Evolutionary conservation across 2,888 invertebrate genomes (phyloP), one percentile per base, ranked within the genome.

Genomic region (Sesia bembeciformis): DNA sequence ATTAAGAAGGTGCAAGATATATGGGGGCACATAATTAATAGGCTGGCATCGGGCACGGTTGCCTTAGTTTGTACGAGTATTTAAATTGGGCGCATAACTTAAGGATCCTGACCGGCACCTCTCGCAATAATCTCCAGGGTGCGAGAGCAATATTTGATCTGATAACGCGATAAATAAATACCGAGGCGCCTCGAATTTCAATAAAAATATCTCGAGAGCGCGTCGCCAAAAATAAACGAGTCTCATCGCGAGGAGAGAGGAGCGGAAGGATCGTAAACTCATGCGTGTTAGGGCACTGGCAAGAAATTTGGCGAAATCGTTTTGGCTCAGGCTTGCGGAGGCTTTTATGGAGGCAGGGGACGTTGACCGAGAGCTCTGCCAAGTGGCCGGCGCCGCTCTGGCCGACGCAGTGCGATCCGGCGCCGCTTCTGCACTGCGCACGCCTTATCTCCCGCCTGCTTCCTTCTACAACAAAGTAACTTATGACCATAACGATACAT

Each of bases 301-400:
- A 84, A 81, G 86, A 81, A 82, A 81, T 85, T 87, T 81, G 83
- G 81, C 74, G 76, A 84, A 89, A 89, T 88, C 87, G 87, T 86
- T 87, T 88, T 88, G 89, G 89, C 74, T 72, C 70, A 63, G 66
- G 70, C 62, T 69, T 78, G 74, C 70, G 72, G 72, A 86, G 86
- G 85, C 85, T 84, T 86, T 88, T 86, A 86, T 86, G 74, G 78
- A 73, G 72, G 65, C 70, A 62, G 74, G 74, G 87, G 76, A 87
- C 85, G 78, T 78, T 88, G 88, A 88, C 87, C 87, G 52, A 81
- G 74, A 65, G 72, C 72, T 65, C 68, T 88, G 89, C 89, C 89
- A 89, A 88, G 80, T 79, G 70, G 74, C 78, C 78, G 89, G 88
- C 89, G 89, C 89, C 88, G 67, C 68, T 74, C 72, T 77, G 83